Percentiles rank a stretch among this genome's conserved stretches.
Evolutionary conservation across 2,113 vertebrate genomes (phyloP).

Genomic region (Diphyllodes magnificus): DNA sequence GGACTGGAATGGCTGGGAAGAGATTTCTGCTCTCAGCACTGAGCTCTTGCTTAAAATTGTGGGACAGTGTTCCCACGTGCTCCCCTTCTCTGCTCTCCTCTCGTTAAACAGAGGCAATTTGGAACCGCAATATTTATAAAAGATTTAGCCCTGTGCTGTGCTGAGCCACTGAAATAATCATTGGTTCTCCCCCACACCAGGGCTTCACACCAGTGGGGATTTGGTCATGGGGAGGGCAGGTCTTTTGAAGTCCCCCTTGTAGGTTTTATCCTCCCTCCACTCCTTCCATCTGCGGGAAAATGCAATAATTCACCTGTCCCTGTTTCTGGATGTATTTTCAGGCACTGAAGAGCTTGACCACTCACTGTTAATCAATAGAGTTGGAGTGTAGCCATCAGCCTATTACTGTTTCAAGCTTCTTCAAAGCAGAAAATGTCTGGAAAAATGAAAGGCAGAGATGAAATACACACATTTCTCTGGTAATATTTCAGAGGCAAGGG

Average conservation of each 20-base stretch:
- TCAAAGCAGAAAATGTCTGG: slow-evolving; percentile 14
- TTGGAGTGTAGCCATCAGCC: slow-evolving; percentile 36
- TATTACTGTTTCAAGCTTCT: slow-evolving; percentile 46
- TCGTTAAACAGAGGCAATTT: neutral
- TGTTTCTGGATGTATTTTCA: neutral
- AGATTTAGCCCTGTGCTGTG: neutral
- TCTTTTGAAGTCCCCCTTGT: neutral
- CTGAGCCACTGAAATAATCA: neutral
- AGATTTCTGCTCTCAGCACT: neutral
- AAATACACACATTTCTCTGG: slow-evolving; percentile 37
- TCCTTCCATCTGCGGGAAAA: neutral
- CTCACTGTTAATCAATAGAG: slow-evolving; percentile 44
- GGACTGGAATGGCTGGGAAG: neutral
- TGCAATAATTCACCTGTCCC: neutral
- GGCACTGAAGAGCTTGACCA: slow-evolving; percentile 11
- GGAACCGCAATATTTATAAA: neutral
- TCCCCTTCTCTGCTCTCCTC: neutral
- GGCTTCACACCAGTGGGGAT: neutral
- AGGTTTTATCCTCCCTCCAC: neutral
- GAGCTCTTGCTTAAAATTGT: neutral
- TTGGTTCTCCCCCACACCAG: neutral
- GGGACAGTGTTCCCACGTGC: neutral
- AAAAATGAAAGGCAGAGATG: slow-evolving; percentile 51
- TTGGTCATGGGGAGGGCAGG: neutral
- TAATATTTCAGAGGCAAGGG: slow-evolving; percentile 54